Evolutionary conservation across 2,797 vertebrate species (phyloP), one percentile per base, ranked within the genome.

Genomic region (Sebastes taczanowskii): DNA sequence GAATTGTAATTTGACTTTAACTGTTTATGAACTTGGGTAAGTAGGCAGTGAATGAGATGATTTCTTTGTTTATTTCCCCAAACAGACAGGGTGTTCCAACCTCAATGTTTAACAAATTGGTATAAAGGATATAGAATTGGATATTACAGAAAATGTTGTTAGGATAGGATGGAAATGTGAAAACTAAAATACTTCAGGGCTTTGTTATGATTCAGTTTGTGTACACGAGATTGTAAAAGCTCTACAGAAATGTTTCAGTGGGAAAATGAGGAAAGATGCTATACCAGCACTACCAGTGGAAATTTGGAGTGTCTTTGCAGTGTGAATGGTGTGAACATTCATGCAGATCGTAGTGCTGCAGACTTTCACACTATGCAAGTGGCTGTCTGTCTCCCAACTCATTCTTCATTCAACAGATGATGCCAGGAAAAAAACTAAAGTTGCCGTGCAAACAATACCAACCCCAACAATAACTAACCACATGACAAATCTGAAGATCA

Each of bases 21-120:
- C 75, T 87, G 86, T 92, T 93, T 90, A 86, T 89, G 84, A 90
- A 77, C 72, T 75, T 76, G 35, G 58, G 77, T 86, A 92, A 90
- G 90, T 86, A 90, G 86, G 86, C 86, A 87, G 78, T 72, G 76
- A 92, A 83, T 83, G 77, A 91, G 65, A 80, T 81, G 35, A 83
- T 89, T 75, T 82, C 78, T 84, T 63, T 80, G 72, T 87, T 82
- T 89, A 71, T 82, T 89, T 80, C 75, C 84, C n/a, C 60, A 80
- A 82, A 91, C 84, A 77, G 56, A 71, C 80, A 75, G 74, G 59
- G 72, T 70, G 77, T 81, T 89, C 68, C 65, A 77, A 75, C 74
- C 78, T 61, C 66, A 80, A 3, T 74, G 72, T 85, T 78, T 76
- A 77, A 81, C 78, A 86, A 78, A 71, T 78, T 74, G 60, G 65